A percentile compares a stretch with the other conserved stretches of the same genome.
Conservation (phyloP, 2,113 vertebrate genomes). For the Empidonax traillii region DNA sequence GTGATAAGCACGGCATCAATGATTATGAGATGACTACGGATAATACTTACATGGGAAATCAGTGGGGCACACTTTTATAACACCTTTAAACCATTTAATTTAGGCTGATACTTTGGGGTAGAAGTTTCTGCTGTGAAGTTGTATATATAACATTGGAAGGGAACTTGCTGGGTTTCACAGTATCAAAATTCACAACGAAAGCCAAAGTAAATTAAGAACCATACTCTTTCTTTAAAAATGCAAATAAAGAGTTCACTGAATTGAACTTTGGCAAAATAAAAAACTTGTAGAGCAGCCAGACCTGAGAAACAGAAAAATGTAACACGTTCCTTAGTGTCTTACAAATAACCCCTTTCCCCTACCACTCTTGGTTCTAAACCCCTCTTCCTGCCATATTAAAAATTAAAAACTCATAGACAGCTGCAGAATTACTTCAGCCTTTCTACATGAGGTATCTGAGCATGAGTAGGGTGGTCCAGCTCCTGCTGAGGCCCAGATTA, state of each 20-base stretch:
- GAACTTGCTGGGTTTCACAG: not conserved
- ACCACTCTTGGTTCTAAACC: not conserved
- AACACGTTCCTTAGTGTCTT: not conserved
- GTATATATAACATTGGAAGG: not conserved
- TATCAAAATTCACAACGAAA: not conserved
- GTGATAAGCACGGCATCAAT: not conserved
- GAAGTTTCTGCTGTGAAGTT: not conserved
- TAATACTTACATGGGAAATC: not conserved
- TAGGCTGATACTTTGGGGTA: not conserved
- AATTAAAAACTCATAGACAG: not conserved
- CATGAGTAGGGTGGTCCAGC: not conserved
- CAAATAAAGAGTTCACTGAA: conserved; percentile 51
- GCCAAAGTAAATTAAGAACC: conserved; percentile 54
- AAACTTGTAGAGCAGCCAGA: conserved; percentile 14
- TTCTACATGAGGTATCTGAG: not conserved
- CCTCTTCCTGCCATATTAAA: not conserved
- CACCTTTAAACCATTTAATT: not conserved
- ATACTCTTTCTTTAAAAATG: not conserved
- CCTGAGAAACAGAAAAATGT: conserved; percentile 22
- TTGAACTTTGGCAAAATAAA: conserved; percentile 15
- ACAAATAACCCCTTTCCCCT: not conserved
- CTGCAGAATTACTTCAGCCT: not conserved
- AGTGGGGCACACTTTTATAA: not conserved
- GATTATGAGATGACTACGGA: not conserved
- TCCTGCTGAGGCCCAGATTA: not conserved